Evolutionary conservation across 1,140 invertebrate species (phyloP).

Genomic region (Panonychus citri): DNA sequence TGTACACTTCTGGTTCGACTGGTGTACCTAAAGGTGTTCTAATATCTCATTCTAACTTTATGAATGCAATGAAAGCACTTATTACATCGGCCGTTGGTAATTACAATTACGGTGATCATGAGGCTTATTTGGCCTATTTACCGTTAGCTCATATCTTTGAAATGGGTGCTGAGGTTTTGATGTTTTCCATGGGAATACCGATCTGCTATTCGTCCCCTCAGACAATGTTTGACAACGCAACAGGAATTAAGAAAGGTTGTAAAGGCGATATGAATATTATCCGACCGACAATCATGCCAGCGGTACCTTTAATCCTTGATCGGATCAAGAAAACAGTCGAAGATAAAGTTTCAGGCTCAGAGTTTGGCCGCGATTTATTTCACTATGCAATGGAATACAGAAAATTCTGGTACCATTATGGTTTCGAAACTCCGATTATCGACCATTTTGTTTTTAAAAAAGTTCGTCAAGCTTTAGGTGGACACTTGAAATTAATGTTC

Average conservation of each 20-base stretch:
- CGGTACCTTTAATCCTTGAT: constrained; percentile 86
- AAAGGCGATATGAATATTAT: constrained; percentile 64
- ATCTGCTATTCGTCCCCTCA: constrained; percentile 76
- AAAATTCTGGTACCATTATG: constrained; percentile 31
- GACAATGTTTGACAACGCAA: constrained; percentile 22
- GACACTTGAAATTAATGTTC: constrained; percentile 57
- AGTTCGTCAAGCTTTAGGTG: constrained; percentile 56
- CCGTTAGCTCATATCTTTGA: constrained; percentile 33
- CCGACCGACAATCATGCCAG: constrained; percentile 72
- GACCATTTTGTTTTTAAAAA: constrained; percentile 37
- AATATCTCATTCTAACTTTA: constrained; percentile 64
- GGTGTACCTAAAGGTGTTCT: constrained; percentile 53
- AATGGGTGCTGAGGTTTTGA: constrained; percentile 26
- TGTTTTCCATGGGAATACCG: constrained; percentile 40
- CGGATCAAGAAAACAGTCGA: constrained; percentile 83
- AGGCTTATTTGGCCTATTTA: constrained; percentile 64
- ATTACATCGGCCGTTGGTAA: neutral
- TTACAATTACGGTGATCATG: neutral
- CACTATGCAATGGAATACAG: constrained; percentile 82
- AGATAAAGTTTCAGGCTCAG: constrained; percentile 51
- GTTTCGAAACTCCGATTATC: constrained; percentile 24
- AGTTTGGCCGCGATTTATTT: constrained; percentile 52
- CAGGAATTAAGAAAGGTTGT: constrained; percentile 46
- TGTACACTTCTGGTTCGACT: constrained; percentile 87
- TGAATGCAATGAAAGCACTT: constrained; percentile 68